Evolutionary conservation across 2,797 vertebrate species (phyloP).

Genomic region (Anniella stebbinsi): DNA sequence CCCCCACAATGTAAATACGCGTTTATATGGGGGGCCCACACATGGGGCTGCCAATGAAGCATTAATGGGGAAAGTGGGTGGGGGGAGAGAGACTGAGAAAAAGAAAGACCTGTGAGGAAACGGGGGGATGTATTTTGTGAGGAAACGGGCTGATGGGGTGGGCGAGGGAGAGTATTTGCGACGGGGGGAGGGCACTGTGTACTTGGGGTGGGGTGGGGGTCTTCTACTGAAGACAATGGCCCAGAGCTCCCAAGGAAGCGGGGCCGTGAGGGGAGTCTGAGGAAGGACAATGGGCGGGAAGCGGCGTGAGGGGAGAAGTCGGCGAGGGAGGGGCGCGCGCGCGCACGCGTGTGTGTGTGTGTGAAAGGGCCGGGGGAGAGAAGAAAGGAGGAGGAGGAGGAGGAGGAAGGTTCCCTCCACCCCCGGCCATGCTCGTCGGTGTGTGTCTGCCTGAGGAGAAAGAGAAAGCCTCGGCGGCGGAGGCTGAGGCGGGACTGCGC

Average conservation of each 20-base stretch:
- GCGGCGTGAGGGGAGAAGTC: not conserved
- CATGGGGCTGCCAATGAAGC: not conserved
- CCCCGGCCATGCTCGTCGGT: not conserved
- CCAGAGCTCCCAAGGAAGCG: too few relatives aligned
- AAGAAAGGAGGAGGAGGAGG: not conserved
- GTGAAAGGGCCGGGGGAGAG: slow-evolving; percentile 38
- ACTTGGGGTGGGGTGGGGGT: too few relatives aligned
- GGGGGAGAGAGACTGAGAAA: too few relatives aligned
- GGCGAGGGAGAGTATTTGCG: too few relatives aligned
- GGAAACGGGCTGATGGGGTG: too few relatives aligned
- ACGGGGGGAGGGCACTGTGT: too few relatives aligned
- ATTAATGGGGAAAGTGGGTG: not conserved
- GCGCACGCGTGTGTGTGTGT: too few relatives aligned
- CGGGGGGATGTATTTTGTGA: too few relatives aligned
- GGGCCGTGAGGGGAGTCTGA: not conserved
- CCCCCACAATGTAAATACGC: not conserved
- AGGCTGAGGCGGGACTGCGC: not conserved
- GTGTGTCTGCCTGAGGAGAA: slow-evolving; percentile 17
- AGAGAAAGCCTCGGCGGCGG: not conserved
- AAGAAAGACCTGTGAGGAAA: not conserved
- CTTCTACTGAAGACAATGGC: not conserved
- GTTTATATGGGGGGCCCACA: not conserved
- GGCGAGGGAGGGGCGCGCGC: not conserved
- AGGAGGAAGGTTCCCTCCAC: not conserved
- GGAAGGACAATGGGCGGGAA: slow-evolving; percentile 44